A percentile compares a stretch with the other conserved stretches of the same genome.
Conservation (phyloP, 2,888 invertebrate species). For the Aelia acuminata region DNA sequence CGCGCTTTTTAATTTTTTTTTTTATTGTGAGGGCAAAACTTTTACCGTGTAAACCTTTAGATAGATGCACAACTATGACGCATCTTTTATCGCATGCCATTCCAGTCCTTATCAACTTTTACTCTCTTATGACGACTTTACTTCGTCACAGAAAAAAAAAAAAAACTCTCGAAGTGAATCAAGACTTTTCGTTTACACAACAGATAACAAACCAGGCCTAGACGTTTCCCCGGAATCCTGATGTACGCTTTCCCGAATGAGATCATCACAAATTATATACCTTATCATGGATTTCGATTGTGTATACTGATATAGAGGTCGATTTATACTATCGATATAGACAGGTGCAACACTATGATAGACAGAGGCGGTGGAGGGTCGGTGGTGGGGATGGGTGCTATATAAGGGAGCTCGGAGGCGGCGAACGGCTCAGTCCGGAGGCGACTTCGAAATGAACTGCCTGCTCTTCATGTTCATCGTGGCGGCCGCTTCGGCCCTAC, state of each 20-base stretch:
- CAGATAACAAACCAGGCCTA: too few species aligned
- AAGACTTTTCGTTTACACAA: neutral
- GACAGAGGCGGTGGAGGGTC: neutral
- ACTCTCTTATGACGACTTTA: too few species aligned
- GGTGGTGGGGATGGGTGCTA: neutral
- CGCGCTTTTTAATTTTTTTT: too few species aligned
- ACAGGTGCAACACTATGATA: neutral
- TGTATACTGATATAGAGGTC: neutral
- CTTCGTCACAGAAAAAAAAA: neutral
- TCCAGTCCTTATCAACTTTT: too few species aligned
- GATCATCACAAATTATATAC: too few species aligned
- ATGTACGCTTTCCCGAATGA: neutral
- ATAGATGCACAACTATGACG: too few species aligned
- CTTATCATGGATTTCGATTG: neutral
- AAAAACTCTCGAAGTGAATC: neutral
- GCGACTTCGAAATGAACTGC: neutral
- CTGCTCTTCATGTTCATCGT: conserved; percentile 14
- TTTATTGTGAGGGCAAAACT: too few species aligned
- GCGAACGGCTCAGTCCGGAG: neutral
- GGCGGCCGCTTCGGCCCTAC: conserved; percentile 11
- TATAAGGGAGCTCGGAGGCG: neutral
- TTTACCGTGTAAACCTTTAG: too few species aligned
- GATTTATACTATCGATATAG: neutral
- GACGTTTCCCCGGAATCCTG: neutral
- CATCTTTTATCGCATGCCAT: too few species aligned